These are phyloP conservation scores for Geotrupes spiniger DNA, from an alignment of 2,888 invertebrate genomes.

Conservation along the genomic window DNA sequence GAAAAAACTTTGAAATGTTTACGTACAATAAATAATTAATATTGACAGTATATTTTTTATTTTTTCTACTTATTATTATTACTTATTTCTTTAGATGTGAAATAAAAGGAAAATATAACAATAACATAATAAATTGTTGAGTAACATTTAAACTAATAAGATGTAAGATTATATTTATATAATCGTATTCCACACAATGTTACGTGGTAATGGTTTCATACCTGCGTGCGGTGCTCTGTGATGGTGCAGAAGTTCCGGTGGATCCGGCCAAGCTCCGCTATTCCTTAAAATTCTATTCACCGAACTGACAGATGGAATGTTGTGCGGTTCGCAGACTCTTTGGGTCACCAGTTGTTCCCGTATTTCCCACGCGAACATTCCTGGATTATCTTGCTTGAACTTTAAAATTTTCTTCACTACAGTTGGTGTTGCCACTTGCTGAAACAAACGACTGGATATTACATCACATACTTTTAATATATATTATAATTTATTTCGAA, in stretches of 20 bases:
- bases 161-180: too few species aligned
- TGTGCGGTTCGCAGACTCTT: constrained; percentile 85
- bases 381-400: constrained; percentile 92
- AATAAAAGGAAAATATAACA: too few species aligned
- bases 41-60: too few species aligned
- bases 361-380: constrained; percentile 97
- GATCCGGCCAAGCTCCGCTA: constrained; percentile 77
- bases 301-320: constrained; percentile 90
- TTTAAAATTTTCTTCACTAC: constrained; percentile 93
- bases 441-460: constrained; percentile 43
- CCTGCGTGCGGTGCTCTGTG: constrained; percentile 37
- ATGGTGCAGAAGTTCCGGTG: constrained; percentile 48
- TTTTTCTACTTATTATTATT: too few species aligned
- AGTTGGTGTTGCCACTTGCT: constrained; percentile 96
- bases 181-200: too few species aligned
- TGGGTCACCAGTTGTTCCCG: constrained; percentile 85
- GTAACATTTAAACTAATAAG: too few species aligned
- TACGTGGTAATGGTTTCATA: too few species aligned
- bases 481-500: constrained; percentile 1
- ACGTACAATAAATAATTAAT: too few species aligned
- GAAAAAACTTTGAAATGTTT: too few species aligned
- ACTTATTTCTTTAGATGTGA: too few species aligned
- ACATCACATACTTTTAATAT: too few species aligned
- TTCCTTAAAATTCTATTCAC: constrained; percentile 91
- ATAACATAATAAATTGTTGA: too few species aligned